Evolutionary conservation across 2,888 invertebrate genomes (phyloP), one percentile per base, ranked within the genome.

Genomic region (Drosophila ustulata): DNA sequence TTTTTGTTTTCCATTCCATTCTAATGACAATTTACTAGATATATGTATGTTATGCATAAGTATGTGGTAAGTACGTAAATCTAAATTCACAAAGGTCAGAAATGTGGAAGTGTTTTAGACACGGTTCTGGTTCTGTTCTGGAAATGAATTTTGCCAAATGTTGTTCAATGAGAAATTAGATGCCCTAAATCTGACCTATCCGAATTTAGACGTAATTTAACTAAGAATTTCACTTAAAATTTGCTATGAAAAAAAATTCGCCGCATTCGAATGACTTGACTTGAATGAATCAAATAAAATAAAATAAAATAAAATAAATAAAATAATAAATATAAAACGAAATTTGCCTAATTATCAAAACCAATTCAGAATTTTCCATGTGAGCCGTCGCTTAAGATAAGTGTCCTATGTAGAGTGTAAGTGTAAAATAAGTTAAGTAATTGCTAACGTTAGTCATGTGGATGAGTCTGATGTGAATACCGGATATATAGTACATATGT

Each of bases 11-110:
- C 58, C 64, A 78, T 75, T 75, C 52, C 51, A 45, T 56, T 55
- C 68, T 75, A 75, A 78, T 55, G 70, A 77, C 76, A 71, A 77
- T 83, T 86, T 76, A 62, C 85, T 87, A 83, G 66, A 61, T 66
- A 61, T 61, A 49, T 56, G 37, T 39, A 39, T 39, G 5, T 39
- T 30, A 30, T 6, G 30, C 4, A 7, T 30, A 30, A 30, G 61
- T 63, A 59, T 59, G 45, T 58, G 56, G 59, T 78, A 66, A 71
- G 58, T 75, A 79, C 67, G 52, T 75, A 61, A 58, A 39, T 25
- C 70, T 59, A 64, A 71, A 76, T 73, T 76, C 75, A 73, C 65
- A 78, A 66, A 69, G 75, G 68, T 72, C 66, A 76, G 66, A 59
- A 32, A 66, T 68, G 62, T 41, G 62, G 28, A 56, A 56, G 45